phyloP scores from a whole-genome alignment of 2,888 invertebrate genomes.

The Euphydryas editha region DNA sequence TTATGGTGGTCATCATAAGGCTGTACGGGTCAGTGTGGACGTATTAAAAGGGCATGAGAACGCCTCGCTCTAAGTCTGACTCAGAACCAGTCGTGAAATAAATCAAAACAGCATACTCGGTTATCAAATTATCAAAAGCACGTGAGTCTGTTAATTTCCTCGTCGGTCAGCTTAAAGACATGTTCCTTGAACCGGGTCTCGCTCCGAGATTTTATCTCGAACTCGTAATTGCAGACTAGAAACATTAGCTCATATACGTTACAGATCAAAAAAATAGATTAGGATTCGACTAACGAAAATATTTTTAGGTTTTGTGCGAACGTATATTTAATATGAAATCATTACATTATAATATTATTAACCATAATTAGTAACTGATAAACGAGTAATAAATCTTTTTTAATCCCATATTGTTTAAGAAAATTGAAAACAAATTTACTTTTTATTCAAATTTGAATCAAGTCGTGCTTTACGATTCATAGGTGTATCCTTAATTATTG shows the following conservation, averaged over 20 bases:
- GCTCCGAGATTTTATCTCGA: conserved; percentile 67
- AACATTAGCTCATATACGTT: conserved; percentile 58
- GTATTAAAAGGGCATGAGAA: conserved; percentile 68
- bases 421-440: background rate
- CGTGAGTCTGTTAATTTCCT: conserved; percentile 78
- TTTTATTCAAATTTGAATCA: conserved; percentile 1
- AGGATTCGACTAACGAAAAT: conserved; percentile 13
- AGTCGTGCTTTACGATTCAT: background rate
- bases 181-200: conserved; percentile 72
- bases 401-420: background rate
- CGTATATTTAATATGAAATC: conserved; percentile 3
- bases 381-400: background rate
- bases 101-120: conserved; percentile 70
- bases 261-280: conserved; percentile 41
- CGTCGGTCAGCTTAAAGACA: conserved; percentile 77
- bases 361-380: conserved; percentile 5
- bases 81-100: conserved; percentile 73
- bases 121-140: conserved; percentile 83
- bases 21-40: conserved; percentile 39
- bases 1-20: background rate
- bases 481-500: background rate
- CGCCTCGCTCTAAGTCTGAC: conserved; percentile 52
- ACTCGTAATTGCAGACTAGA: conserved; percentile 74
- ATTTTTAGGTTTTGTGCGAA: conserved; percentile 1
- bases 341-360: background rate